Evolutionary conservation across 2,797 vertebrate genomes (phyloP), one percentile per base, ranked within the genome.

Genomic region (Acipenser ruthenus): DNA sequence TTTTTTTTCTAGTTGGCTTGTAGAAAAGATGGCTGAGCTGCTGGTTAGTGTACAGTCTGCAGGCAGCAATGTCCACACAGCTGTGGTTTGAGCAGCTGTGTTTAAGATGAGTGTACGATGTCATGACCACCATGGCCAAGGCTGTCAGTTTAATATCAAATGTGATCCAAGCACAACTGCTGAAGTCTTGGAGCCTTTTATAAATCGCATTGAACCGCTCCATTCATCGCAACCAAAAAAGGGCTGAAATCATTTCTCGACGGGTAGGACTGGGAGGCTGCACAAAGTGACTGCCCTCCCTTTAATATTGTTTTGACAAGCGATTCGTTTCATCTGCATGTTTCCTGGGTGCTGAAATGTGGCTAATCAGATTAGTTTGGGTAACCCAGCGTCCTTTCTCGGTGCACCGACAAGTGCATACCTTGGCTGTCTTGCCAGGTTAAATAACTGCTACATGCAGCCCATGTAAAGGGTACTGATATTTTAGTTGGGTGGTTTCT

Each of bases 81-180:
- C 92, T 94, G 92, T 91, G 88, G 72, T 23, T 69, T 23, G 79
- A 87, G 87, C 92, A 96, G 91, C 91, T 93, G 88, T 87, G 84
- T 80, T 71, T 81, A 69, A 82, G 65, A 75, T 51, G 68, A 77
- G 70, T 73, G 73, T 68, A 71, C 65, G 64, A 64, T 59, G 84
- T 80, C 78, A 77, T 0, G 79, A 81, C 74, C 82, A 78, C 75
- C 84, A 88, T 83, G 82, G 80, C 81, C 81, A 75, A 62, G 71
- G 78, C 86, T 83, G 76, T 74, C 80, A 72, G 84, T 87, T 88
- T 83, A 77, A 85, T 87, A 88, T 86, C 82, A 83, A 87, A 91
- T 90, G 82, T 77, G 84, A 93, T 90, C 88, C 86, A 82, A 77
- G 84, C 86, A 83, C 88, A 91, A 91, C 82, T 91, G 86, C 84